Percentiles rank a stretch among this genome's conserved stretches.
These are phyloP conservation scores for Euproctis similis DNA, from an alignment of 2,888 invertebrate species.

Conservation along the genomic window DNA sequence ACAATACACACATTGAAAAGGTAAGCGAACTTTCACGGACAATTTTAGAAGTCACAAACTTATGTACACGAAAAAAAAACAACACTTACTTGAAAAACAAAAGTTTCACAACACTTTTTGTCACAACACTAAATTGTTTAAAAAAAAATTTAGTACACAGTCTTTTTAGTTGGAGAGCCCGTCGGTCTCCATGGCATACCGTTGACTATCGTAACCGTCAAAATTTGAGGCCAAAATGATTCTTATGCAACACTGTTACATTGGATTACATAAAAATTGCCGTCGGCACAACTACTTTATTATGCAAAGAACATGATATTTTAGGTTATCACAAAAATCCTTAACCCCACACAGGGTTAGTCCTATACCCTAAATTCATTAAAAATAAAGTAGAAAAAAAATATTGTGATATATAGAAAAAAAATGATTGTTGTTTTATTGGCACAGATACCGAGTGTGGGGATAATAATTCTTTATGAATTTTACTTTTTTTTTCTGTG, in stretches of 20 bases:
- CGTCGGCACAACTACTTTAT: slow-evolving; percentile 43
- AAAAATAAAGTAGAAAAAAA: slow-evolving; percentile 2
- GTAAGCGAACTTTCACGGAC: slow-evolving; percentile 1
- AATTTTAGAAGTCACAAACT: slow-evolving; percentile 24
- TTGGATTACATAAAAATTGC: slow-evolving; percentile 68
- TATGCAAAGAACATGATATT: slow-evolving; percentile 28
- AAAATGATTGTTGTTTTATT: slow-evolving; percentile 3
- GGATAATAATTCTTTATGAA: slow-evolving; percentile 4
- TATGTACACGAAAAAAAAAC: slow-evolving; percentile 1
- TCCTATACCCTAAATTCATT: neutral
- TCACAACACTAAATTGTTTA: slow-evolving; percentile 18
- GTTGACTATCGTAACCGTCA: slow-evolving; percentile 55
- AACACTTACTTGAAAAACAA: slow-evolving; percentile 18
- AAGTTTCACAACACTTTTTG: slow-evolving; percentile 20
- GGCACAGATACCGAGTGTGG: slow-evolving; percentile 3
- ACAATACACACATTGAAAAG: slow-evolving; percentile 13
- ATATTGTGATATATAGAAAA: slow-evolving; percentile 3
- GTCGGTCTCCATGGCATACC: slow-evolving; percentile 44
- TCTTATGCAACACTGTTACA: slow-evolving; percentile 63
- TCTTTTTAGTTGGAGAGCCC: slow-evolving; percentile 41
- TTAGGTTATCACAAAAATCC: slow-evolving; percentile 44
- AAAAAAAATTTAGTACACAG: slow-evolving; percentile 16
- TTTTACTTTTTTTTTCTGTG: slow-evolving; percentile 9
- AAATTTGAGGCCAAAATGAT: slow-evolving; percentile 66
- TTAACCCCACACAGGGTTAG: slow-evolving; percentile 12